These are phyloP conservation scores for Crypturellus tataupa DNA, from an alignment of 2,797 vertebrate species.

Conservation along the genomic window DNA sequence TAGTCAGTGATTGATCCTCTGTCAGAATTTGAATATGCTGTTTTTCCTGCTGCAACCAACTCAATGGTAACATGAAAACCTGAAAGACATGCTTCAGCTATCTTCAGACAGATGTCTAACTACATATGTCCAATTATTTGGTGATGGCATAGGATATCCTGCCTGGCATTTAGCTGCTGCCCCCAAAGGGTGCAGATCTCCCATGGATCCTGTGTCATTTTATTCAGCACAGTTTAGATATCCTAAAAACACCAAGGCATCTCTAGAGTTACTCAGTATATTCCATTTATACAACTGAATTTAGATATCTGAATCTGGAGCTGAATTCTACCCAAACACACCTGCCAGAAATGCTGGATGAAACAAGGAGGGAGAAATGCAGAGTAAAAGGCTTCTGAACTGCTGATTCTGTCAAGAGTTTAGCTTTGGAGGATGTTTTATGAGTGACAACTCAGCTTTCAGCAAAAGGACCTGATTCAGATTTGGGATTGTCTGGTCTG, in stretches of 20 bases:
- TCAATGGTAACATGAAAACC: neutral
- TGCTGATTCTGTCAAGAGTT: neutral
- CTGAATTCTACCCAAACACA: neutral
- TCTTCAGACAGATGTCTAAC: neutral
- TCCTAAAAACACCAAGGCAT: neutral
- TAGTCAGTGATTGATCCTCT: neutral
- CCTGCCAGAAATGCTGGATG: neutral
- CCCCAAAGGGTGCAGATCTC: neutral
- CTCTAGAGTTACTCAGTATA: neutral
- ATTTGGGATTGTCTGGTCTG: neutral
- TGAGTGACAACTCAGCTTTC: neutral
- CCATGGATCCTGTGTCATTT: neutral
- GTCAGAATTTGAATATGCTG: neutral
- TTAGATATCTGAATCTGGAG: neutral
- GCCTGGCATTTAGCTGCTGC: neutral
- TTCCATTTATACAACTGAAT: neutral
- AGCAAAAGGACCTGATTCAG: neutral
- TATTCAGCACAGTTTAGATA: neutral
- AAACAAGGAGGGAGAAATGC: neutral
- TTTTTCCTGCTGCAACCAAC: neutral
- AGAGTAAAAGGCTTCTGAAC: neutral
- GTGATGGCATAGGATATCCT: neutral
- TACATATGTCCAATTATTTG: neutral
- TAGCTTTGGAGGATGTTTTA: neutral
- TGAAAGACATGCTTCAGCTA: neutral